A percentile compares a stretch with the other conserved stretches of the same genome.
Evolutionary conservation across 2,797 vertebrate genomes (phyloP).

Genomic region (Otolemur crassicaudatus): DNA sequence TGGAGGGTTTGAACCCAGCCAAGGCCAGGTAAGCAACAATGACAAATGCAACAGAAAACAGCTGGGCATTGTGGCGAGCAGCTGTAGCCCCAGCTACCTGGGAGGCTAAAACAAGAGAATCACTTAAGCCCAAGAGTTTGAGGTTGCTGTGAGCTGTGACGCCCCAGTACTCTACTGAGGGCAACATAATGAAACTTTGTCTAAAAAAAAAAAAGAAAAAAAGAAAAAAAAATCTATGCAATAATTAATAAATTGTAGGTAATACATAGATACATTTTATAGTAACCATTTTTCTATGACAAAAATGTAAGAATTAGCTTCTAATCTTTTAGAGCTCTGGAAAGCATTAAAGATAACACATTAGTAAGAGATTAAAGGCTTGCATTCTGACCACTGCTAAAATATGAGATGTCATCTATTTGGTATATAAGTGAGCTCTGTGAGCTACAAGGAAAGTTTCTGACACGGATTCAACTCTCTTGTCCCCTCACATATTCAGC

Average conservation of each 20-base stretch:
- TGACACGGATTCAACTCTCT: not conserved
- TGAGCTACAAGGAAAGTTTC: not conserved
- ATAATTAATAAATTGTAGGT: not conserved
- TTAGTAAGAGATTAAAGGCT: not conserved
- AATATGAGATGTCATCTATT: not conserved
- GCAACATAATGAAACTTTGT: too few relatives aligned
- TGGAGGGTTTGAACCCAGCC: too few relatives aligned
- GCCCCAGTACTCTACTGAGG: too few relatives aligned
- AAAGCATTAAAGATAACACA: not conserved
- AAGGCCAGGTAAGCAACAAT: too few relatives aligned
- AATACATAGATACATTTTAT: not conserved
- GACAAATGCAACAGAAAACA: too few relatives aligned
- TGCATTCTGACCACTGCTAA: not conserved
- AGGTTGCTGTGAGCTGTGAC: too few relatives aligned
- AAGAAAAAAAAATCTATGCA: not conserved
- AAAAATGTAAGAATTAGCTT: not conserved
- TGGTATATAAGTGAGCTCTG: not conserved
- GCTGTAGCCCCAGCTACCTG: too few relatives aligned
- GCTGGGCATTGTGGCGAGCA: too few relatives aligned
- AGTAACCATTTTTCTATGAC: conserved; percentile 21
- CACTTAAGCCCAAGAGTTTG: too few relatives aligned
- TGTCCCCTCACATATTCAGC: conserved; percentile 1
- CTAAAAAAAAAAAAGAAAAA: too few relatives aligned
- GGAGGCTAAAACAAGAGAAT: too few relatives aligned
- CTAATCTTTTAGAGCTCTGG: conserved; percentile 10